Conservation (phyloP, 2,113 vertebrate genomes). For the Motacilla tschutschensis region DNA sequence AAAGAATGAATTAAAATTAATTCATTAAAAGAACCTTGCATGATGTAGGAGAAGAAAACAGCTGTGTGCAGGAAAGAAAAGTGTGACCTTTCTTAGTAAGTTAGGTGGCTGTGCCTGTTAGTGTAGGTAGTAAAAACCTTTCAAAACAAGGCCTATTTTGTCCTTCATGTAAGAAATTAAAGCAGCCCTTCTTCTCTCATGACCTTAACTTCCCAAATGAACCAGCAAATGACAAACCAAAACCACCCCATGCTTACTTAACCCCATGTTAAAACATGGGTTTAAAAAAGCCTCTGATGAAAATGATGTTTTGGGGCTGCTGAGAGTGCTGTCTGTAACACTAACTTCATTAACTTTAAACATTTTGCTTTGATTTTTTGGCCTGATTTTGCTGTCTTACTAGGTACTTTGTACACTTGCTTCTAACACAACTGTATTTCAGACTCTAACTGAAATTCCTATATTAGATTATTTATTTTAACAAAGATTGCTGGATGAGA, state of each 20-base stretch:
- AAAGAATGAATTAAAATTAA: not conserved
- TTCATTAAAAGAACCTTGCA: not conserved
- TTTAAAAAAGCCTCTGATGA: not conserved
- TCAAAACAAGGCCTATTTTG: not conserved
- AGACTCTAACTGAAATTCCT: not conserved
- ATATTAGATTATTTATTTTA: not conserved
- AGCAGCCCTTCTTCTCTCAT: not conserved
- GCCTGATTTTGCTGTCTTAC: not conserved
- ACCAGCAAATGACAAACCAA: not conserved
- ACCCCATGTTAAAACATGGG: not conserved
- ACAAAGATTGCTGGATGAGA: not conserved
- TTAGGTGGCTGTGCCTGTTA: not conserved
- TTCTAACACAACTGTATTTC: not conserved
- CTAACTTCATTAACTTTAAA: not conserved
- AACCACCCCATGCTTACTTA: fast-evolving
- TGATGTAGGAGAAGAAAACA: not conserved
- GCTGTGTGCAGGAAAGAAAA: not conserved
- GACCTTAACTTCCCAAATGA: not conserved
- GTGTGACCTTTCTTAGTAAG: not conserved
- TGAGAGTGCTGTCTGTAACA: not conserved
- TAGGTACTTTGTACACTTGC: not conserved
- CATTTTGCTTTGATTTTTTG: not conserved
- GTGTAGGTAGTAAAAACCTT: not conserved
- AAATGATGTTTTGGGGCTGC: not conserved
- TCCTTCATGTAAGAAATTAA: not conserved